These are phyloP conservation scores for Psammodynastes pulverulentus DNA, from an alignment of 2,113 vertebrate genomes.

Conservation along the genomic window DNA sequence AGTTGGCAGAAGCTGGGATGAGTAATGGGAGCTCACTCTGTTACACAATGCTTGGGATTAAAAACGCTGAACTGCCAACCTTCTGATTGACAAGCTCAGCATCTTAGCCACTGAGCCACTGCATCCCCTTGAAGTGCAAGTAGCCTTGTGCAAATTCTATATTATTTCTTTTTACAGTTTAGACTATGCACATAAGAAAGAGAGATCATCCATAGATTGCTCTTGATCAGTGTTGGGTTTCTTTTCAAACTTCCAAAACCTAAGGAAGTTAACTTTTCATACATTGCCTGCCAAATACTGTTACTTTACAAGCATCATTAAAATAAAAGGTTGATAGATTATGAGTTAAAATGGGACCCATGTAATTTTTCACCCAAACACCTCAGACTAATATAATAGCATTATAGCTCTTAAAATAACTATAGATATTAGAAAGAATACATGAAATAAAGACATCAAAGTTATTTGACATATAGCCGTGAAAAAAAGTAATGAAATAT, in stretches of 20 bases:
- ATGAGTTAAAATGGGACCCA: slow-evolving; percentile 9
- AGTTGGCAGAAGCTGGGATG: no score
- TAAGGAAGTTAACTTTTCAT: neutral
- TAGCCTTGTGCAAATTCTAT: neutral
- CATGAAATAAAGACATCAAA: slow-evolving; percentile 15
- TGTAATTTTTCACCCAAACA: neutral
- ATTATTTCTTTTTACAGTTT: neutral
- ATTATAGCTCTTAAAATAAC: neutral
- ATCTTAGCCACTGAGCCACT: no score
- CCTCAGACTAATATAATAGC: slow-evolving; percentile 15
- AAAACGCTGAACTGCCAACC: no score
- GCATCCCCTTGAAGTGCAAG: neutral
- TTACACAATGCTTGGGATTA: no score
- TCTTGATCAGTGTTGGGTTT: neutral
- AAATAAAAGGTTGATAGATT: slow-evolving; percentile 16
- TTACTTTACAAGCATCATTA: neutral
- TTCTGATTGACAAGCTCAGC: no score
- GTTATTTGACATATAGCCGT: slow-evolving; percentile 7
- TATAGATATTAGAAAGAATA: slow-evolving; percentile 11
- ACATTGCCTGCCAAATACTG: neutral
- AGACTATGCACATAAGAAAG: neutral
- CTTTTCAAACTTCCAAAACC: neutral
- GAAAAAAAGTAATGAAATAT: slow-evolving; percentile 2
- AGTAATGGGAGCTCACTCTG: no score
- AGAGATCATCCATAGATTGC: neutral